Conservation (phyloP, 2,113 vertebrate genomes). For the Narcine bancroftii region DNA sequence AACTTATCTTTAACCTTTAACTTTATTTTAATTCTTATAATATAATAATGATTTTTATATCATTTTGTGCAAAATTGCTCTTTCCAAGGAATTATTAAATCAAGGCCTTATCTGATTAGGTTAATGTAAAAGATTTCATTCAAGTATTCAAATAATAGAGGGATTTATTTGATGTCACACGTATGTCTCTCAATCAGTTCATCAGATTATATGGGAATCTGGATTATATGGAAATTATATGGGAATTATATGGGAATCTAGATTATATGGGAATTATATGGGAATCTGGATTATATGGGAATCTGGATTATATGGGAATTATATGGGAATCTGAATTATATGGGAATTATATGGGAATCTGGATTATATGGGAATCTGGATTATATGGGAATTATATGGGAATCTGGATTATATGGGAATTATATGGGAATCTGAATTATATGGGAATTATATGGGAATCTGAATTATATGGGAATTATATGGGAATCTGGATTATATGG, state of each 20-base stretch:
- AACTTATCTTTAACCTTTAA: neutral
- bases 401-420: neutral
- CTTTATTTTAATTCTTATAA: neutral
- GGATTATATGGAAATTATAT: neutral
- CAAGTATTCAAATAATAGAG: neutral
- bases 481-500: neutral
- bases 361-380: neutral
- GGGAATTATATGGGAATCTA: neutral
- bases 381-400: neutral
- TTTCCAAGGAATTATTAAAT: constrained; percentile 1
- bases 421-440: neutral
- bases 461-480: neutral
- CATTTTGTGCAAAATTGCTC: neutral
- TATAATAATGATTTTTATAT: neutral
- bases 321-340: neutral
- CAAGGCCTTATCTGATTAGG: neutral
- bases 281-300: neutral
- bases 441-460: neutral
- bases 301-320: neutral
- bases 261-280: neutral
- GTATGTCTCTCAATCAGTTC: neutral
- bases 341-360: neutral
- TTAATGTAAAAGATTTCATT: neutral
- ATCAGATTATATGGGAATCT: neutral
- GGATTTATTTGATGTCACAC: neutral